phyloP scores from a whole-genome alignment of 2,888 invertebrate species.

The Aphrophora alni region DNA sequence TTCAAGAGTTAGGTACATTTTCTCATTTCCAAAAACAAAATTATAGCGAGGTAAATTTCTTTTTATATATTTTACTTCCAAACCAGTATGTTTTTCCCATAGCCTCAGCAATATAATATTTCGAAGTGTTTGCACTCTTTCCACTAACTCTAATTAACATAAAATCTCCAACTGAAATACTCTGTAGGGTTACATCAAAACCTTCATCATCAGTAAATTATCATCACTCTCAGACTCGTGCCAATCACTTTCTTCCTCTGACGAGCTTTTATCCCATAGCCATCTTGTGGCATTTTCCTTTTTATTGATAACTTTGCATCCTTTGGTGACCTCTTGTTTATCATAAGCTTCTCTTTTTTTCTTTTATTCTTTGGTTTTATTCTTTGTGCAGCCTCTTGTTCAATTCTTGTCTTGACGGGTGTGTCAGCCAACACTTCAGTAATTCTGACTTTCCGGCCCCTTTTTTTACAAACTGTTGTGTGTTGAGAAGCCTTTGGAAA shows the following conservation, averaged over 20 bases:
- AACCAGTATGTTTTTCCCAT: background rate
- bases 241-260: slow-evolving; percentile 11
- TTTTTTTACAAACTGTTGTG: too few species aligned
- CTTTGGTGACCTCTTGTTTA: too few species aligned
- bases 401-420: too few species aligned
- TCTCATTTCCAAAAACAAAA: slow-evolving; percentile 4
- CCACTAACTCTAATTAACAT: background rate
- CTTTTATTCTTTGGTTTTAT: too few species aligned
- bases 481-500: too few species aligned
- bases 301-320: too few species aligned
- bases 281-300: slow-evolving; percentile 10
- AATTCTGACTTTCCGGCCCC: too few species aligned
- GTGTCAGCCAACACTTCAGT: too few species aligned
- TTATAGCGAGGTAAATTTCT: slow-evolving; percentile 9
- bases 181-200: background rate
- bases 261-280: slow-evolving; percentile 5
- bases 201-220: background rate
- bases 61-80: slow-evolving; percentile 9
- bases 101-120: slow-evolving; percentile 14
- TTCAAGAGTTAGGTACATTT: slow-evolving; percentile 13
- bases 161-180: slow-evolving; percentile 15
- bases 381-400: too few species aligned
- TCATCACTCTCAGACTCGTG: background rate
- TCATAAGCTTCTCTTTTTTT: too few species aligned
- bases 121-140: slow-evolving; percentile 9